Evolutionary conservation across 2,888 invertebrate genomes (phyloP), one percentile per base, ranked within the genome.

Genomic region (Andrena bicolor): DNA sequence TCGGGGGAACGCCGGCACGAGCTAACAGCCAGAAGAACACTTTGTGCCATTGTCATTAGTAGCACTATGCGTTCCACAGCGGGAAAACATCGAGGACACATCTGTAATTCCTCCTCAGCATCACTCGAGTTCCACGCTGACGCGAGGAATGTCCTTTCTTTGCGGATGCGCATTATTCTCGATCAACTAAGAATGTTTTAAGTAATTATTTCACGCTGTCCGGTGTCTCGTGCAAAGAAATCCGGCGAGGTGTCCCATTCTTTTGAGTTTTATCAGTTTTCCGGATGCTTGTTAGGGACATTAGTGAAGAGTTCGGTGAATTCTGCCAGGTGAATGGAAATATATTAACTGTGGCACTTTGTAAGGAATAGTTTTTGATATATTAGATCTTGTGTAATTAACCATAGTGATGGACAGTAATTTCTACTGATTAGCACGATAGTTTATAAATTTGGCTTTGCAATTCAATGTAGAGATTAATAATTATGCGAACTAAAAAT

Each of bases 1-100:
- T 53, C 51, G 51, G 48, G 63, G 41, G 66, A 68, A 68, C 20
- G 75, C 48, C 53, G 82, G 81, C 82, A 82, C 82, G 82, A 82
- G 82, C 82, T 82, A 75, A 75, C 63, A 35, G 56, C 58, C 64
- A 61, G 65, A 56, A 70, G 73, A 81, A 74, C 80, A 20, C 13
- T 80, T 49, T 51, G 48, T 53, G 80, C 26, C 23, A 49, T 53
- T 49, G 80, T 80, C 80, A 70, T 81, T 81, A 81, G 65, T 16
- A 28, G 5, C 20, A 6, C 69, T 23, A 26, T 69, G 69, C 73
- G 69, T 71, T 69, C 73, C 64, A 0, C 0, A 2, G 58, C 10
- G 26, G 74, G 69, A 41, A 70, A 81, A 78, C 64, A 80, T 78
- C 23, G 56, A 56, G 28, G 10, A 35, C 64, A 80, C 79, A 80